These are phyloP conservation scores for Chrysina gloriosa DNA, from an alignment of 2,888 invertebrate genomes.

Conservation along the genomic window DNA sequence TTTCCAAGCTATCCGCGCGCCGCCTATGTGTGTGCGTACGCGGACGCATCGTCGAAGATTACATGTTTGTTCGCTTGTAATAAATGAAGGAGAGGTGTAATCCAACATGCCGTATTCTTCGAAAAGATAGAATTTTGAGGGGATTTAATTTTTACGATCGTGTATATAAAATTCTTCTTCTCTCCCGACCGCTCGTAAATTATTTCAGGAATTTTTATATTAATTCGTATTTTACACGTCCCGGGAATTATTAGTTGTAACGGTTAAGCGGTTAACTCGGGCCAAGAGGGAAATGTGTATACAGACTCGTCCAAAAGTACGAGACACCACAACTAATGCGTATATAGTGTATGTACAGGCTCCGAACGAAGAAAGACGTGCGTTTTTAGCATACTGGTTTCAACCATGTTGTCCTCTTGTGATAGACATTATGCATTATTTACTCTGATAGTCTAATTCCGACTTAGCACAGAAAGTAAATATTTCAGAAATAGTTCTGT, in stretches of 20 bases:
- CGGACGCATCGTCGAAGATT: slow-evolving; percentile 3
- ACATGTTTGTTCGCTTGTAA: slow-evolving; percentile 3
- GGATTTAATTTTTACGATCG: slow-evolving; percentile 18
- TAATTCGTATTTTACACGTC: slow-evolving; percentile 27
- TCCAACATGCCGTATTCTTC: background rate
- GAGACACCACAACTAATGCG: background rate
- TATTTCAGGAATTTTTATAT: slow-evolving; percentile 20
- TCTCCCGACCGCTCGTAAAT: slow-evolving; percentile 12
- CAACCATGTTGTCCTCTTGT: too few species aligned
- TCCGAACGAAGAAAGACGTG: too few species aligned
- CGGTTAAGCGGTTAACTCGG: too few species aligned
- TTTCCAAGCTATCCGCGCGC: background rate
- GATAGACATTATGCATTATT: too few species aligned
- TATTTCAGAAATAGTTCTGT: too few species aligned
- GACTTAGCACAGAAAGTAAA: too few species aligned
- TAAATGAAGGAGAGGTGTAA: background rate
- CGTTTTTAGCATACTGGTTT: background rate
- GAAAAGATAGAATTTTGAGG: background rate
- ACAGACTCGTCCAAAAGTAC: background rate
- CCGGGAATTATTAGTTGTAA: slow-evolving; percentile 21
- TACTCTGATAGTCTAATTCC: too few species aligned
- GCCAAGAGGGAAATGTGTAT: background rate
- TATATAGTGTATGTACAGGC: too few species aligned
- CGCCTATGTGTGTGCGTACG: background rate
- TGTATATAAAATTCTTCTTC: background rate